Conservation (phyloP, 2,888 invertebrate genomes). For the Opisthograptis luteolata region DNA sequence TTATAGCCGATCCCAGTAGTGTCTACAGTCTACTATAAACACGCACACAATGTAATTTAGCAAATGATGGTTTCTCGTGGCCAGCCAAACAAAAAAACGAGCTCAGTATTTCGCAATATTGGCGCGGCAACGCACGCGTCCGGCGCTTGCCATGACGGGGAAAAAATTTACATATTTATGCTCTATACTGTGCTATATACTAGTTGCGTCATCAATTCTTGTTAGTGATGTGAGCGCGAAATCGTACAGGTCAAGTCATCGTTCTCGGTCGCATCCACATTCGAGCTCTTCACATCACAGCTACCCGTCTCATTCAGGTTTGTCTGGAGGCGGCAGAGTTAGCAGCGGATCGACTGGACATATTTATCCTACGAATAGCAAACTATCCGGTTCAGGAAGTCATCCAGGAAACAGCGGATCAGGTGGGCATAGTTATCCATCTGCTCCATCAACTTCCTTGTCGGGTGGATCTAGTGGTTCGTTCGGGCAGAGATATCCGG, state of each 20-base stretch:
- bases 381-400: too few species aligned
- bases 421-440: conserved; percentile 3
- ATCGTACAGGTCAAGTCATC: conserved; percentile 3
- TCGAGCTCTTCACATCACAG: not conserved
- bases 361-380: too few species aligned
- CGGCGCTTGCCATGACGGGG: conserved; percentile 8
- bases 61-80: conserved; percentile 1
- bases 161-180: conserved; percentile 13
- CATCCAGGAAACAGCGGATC: not conserved
- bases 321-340: too few species aligned
- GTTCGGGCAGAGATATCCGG: too few species aligned
- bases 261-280: not conserved
- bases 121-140: conserved; percentile 6
- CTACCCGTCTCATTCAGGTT: not conserved
- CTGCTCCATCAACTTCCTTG: not conserved
- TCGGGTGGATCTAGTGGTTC: conserved; percentile 8
- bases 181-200: conserved; percentile 13
- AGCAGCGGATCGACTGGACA: too few species aligned
- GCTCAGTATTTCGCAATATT: conserved; percentile 11
- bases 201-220: conserved; percentile 12
- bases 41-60: conserved; percentile 8
- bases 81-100: not conserved
- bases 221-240: conserved; percentile 19
- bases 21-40: not conserved
- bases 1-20: conserved; percentile 14